Conservation (phyloP, 2,797 vertebrate species). For the Okamejei kenojei region DNA sequence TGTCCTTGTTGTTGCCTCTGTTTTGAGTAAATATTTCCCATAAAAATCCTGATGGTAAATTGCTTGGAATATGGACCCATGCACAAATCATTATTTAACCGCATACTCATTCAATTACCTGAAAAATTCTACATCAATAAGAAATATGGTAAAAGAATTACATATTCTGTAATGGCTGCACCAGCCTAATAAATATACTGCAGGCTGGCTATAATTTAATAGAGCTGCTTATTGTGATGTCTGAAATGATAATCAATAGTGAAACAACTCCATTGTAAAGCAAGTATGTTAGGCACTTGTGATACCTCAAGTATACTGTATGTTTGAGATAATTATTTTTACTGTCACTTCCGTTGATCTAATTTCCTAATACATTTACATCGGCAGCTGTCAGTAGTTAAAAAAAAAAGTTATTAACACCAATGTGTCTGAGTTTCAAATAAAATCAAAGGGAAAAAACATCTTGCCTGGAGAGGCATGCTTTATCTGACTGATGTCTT, state of each 20-base stretch:
- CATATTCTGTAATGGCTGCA: background rate
- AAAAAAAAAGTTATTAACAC: background rate
- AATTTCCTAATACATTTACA: background rate
- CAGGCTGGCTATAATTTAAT: background rate
- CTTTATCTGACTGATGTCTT: background rate
- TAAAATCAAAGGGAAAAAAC: background rate
- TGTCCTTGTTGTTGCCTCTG: background rate
- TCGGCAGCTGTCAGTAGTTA: background rate
- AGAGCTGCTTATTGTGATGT: background rate
- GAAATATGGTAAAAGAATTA: background rate
- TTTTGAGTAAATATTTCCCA: background rate
- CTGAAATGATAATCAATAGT: background rate
- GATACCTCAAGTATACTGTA: background rate
- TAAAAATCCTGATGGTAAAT: constrained; percentile 12
- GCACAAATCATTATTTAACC: background rate
- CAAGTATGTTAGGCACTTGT: background rate
- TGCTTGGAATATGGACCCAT: background rate
- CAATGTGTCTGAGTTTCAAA: background rate
- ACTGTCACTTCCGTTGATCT: background rate
- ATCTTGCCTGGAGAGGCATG: background rate
- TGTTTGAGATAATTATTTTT: background rate
- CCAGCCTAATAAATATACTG: background rate
- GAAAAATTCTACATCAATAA: constrained; percentile 1
- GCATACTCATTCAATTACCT: background rate
- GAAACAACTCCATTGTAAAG: background rate